Evolutionary conservation across 1,140 invertebrate genomes (phyloP).

Genomic region (Centruroides vittatus): DNA sequence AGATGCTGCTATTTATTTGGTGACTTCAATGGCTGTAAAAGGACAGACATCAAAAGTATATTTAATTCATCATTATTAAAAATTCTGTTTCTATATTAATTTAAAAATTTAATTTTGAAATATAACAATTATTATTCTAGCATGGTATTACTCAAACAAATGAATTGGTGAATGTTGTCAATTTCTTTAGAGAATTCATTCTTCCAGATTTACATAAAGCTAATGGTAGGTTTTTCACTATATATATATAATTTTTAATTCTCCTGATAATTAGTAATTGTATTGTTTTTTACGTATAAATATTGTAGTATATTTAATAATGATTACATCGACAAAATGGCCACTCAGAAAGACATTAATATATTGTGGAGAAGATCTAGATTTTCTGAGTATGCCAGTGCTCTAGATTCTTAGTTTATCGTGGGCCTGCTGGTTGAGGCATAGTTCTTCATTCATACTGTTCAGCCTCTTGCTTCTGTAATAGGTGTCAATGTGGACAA

Average conservation of each 20-base stretch:
- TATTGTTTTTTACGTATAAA: too few relatives aligned
- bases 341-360: background rate
- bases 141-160: constrained; percentile 84
- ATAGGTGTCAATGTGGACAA: too few relatives aligned
- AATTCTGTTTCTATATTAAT: background rate
- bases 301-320: too few relatives aligned
- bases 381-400: too few relatives aligned
- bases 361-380: too few relatives aligned
- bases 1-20: constrained; percentile 89
- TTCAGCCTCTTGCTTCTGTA: too few relatives aligned
- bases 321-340: constrained; percentile 1
- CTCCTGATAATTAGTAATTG: background rate
- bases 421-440: too few relatives aligned
- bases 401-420: too few relatives aligned
- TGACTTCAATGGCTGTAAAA: constrained; percentile 81
- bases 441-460: too few relatives aligned
- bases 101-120: constrained; percentile 1
- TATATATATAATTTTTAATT: background rate
- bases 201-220: constrained; percentile 58
- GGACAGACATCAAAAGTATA: constrained; percentile 62
- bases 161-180: constrained; percentile 68
- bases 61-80: background rate
- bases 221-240: constrained; percentile 41
- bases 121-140: constrained; percentile 20
- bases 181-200: constrained; percentile 75